Conservation (phyloP, 2,797 vertebrate species). For the Tenualosa thibaudeaui region DNA sequence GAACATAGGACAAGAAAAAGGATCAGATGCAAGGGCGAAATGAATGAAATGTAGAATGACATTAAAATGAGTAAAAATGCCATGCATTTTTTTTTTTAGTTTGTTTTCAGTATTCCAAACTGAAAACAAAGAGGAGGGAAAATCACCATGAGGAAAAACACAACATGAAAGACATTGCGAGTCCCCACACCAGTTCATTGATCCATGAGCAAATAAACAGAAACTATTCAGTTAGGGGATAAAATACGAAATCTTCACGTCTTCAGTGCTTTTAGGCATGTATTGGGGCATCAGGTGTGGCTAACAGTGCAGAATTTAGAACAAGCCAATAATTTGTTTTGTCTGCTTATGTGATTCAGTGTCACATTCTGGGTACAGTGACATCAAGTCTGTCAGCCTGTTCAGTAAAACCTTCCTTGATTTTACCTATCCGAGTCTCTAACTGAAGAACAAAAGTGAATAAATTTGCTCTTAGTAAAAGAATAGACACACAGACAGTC, state of each 20-base stretch:
- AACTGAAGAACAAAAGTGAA: too few species aligned
- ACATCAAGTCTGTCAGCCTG: too few species aligned
- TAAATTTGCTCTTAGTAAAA: too few species aligned
- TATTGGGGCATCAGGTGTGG: too few species aligned
- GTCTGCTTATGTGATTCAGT: too few species aligned
- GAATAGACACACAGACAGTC: too few species aligned
- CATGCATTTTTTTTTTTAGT: slow-evolving; percentile 3
- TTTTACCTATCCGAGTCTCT: too few species aligned
- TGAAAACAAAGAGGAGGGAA: slow-evolving; percentile 41
- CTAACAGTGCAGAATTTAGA: too few species aligned
- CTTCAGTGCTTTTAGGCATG: too few species aligned
- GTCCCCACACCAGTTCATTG: too few species aligned
- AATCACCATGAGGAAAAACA: background rate
- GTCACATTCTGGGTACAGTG: background rate
- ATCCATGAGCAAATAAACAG: background rate
- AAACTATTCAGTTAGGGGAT: background rate
- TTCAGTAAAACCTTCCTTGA: too few species aligned
- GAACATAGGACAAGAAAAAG: slow-evolving; percentile 49
- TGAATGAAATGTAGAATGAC: slow-evolving; percentile 55
- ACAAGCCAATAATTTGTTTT: too few species aligned
- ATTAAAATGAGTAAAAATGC: slow-evolving; percentile 42
- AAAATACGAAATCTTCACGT: background rate
- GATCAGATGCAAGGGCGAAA: slow-evolving; percentile 62
- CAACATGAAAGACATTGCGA: background rate
- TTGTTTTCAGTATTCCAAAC: slow-evolving; percentile 52